Conservation (phyloP, 2,888 invertebrate genomes). For the Esperia sulphurella region DNA sequence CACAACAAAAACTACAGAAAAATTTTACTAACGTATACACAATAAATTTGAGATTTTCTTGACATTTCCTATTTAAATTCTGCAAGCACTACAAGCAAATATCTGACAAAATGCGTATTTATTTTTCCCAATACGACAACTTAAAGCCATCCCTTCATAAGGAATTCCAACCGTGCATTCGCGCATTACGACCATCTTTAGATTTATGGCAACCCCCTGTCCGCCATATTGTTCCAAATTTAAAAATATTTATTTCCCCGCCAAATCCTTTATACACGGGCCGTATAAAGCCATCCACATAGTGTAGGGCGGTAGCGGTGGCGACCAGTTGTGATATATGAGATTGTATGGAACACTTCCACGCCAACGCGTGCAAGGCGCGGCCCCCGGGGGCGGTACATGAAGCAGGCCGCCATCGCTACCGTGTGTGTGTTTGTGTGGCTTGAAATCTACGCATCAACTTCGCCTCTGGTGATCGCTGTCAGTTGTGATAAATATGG, state of each 20-base stretch:
- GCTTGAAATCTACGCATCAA: no score
- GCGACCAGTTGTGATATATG: no score
- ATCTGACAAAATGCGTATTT: conserved; percentile 26
- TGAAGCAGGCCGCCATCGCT: no score
- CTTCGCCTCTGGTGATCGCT: no score
- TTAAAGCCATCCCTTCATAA: conserved; percentile 63
- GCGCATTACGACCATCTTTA: conserved; percentile 70
- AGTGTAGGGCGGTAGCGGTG: neutral
- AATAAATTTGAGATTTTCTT: neutral
- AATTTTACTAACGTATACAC: no score
- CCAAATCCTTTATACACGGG: conserved; percentile 40
- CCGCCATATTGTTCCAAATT: conserved; percentile 75
- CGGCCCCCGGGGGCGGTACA: no score
- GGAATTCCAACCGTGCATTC: conserved; percentile 68
- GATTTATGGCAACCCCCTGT: conserved; percentile 73
- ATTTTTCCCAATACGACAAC: conserved; percentile 46
- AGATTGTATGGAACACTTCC: no score
- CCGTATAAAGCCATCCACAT: neutral
- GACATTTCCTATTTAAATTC: neutral
- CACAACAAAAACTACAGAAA: no score
- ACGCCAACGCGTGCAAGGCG: no score
- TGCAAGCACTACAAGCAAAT: conserved; percentile 5
- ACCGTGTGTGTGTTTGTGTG: no score
- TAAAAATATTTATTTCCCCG: conserved; percentile 67
- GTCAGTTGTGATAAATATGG: no score